A percentile compares a stretch with the other conserved stretches of the same genome.
These are phyloP conservation scores for Adelges cooleyi DNA, from an alignment of 1,140 invertebrate species.

Conservation along the genomic window DNA sequence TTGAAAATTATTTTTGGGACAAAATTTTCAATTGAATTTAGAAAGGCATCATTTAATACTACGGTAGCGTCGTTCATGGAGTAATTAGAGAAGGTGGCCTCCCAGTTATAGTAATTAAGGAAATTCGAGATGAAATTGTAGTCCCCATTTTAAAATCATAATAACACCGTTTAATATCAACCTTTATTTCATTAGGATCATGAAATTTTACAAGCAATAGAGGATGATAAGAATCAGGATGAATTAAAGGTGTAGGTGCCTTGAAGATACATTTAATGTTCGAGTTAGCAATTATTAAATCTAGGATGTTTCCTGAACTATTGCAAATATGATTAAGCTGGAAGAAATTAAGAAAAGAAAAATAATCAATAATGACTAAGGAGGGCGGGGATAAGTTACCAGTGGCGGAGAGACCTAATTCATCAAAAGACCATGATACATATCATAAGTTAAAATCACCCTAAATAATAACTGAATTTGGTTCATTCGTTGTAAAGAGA, in stretches of 20 bases:
- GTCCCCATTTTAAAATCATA: neutral
- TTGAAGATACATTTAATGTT: neutral
- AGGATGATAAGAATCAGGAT: neutral
- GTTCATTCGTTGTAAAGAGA: too few species aligned
- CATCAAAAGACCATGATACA: too few species aligned
- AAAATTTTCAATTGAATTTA: neutral
- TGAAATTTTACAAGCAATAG: neutral
- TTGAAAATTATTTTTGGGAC: neutral
- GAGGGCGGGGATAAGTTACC: neutral
- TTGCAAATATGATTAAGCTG: neutral
- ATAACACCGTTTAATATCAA: neutral
- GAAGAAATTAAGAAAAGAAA: neutral
- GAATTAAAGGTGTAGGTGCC: neutral
- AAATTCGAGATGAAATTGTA: neutral
- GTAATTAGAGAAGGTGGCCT: neutral
- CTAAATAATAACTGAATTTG: too few species aligned
- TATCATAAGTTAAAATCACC: too few species aligned
- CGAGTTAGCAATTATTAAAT: neutral
- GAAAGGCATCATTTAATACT: neutral
- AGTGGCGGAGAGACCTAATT: neutral
- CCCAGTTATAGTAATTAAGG: neutral
- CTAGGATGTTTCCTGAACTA: neutral
- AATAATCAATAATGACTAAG: neutral
- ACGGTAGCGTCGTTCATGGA: neutral
- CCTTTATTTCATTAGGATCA: neutral